phyloP scores from a whole-genome alignment of 37 sponge, comb jelly and placozoan genomes.

The Spongilla lacustris region DNA sequence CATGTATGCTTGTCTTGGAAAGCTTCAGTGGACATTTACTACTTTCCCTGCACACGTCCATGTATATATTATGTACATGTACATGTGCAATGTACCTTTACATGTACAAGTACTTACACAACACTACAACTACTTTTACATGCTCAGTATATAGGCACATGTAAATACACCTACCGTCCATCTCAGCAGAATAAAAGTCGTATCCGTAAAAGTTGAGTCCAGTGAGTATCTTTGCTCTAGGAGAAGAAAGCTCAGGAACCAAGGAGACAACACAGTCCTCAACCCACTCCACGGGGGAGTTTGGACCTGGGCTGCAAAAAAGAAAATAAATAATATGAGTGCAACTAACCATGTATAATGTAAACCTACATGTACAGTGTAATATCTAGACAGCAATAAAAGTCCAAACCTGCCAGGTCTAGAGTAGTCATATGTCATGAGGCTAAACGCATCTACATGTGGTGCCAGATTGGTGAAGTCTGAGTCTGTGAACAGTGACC shows the following conservation, averaged over 20 bases:
- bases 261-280: slow-evolving; percentile 66
- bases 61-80: too few relatives aligned
- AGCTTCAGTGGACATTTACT: too few relatives aligned
- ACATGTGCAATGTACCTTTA: neutral
- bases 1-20: too few relatives aligned
- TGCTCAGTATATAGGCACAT: neutral
- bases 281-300: slow-evolving; percentile 88
- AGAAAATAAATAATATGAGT: neutral
- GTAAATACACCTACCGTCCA: slow-evolving; percentile 62
- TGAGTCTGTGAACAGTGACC: slow-evolving; percentile 70
- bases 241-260: slow-evolving; percentile 53
- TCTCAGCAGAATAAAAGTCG: slow-evolving; percentile 60
- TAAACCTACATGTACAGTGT: too few relatives aligned
- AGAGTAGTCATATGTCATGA: slow-evolving; percentile 97
- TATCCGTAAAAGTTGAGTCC: slow-evolving; percentile 98
- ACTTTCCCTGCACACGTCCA: too few relatives aligned
- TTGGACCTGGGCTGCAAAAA: slow-evolving; percentile 76
- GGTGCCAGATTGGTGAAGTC: slow-evolving; percentile 80
- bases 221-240: slow-evolving; percentile 85
- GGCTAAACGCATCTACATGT: slow-evolving; percentile 87
- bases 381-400: too few relatives aligned
- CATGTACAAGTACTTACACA: neutral
- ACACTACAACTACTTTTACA: neutral
- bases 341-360: neutral
- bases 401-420: slow-evolving; percentile 72